Percentiles rank a stretch among this genome's conserved stretches.
Conservation (phyloP, 1,140 invertebrate species). For the Ericerus pela region DNA sequence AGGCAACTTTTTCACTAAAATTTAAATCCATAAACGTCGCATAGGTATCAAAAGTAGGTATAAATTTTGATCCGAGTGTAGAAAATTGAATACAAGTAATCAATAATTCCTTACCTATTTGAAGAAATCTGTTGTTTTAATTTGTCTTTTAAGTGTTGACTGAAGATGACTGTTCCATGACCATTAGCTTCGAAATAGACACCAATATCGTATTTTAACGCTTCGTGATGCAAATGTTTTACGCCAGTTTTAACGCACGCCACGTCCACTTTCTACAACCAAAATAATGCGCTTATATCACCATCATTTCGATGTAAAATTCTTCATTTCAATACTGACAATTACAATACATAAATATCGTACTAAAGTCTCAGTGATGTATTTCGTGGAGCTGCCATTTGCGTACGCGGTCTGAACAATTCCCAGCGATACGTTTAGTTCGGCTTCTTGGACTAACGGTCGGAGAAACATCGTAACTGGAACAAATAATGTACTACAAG, state of each 20-base stretch:
- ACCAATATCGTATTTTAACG: constrained; percentile 81
- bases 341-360: too few species aligned
- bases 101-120: constrained; percentile 8
- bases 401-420: constrained; percentile 97
- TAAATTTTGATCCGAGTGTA: too few species aligned
- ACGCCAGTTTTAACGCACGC: constrained; percentile 89
- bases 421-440: constrained; percentile 58
- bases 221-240: constrained; percentile 90
- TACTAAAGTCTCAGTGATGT: constrained; percentile 71
- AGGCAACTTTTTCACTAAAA: too few species aligned
- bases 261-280: constrained; percentile 65
- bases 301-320: too few species aligned
- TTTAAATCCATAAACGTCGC: too few species aligned
- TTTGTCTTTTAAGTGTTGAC: constrained; percentile 25
- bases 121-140: background rate
- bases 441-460: constrained; percentile 50
- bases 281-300: constrained; percentile 1
- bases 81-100: background rate
- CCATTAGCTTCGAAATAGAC: constrained; percentile 99
- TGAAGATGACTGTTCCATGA: constrained; percentile 86
- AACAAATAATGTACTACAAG: constrained; percentile 3
- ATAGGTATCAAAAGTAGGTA: too few species aligned
- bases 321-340: background rate
- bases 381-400: constrained; percentile 89
- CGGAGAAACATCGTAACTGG: constrained; percentile 63